Percentiles rank a stretch among this genome's conserved stretches.
These are phyloP conservation scores for Todus mexicanus DNA, from an alignment of 2,797 vertebrate genomes.

Conservation along the genomic window DNA sequence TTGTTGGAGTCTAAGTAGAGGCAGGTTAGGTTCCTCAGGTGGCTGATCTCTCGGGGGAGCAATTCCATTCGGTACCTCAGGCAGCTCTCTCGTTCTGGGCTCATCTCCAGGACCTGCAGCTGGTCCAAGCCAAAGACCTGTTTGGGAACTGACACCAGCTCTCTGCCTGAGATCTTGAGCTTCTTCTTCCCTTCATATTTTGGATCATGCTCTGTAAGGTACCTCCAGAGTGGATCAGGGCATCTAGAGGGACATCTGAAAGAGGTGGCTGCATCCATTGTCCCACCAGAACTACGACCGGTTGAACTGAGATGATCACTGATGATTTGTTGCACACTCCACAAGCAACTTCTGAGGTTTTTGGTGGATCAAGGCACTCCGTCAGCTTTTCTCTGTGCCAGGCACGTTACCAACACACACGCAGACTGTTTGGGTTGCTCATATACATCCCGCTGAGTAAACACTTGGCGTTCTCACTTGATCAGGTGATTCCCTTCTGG, in stretches of 20 bases:
- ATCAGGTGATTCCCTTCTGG: background rate
- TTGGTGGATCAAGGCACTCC: background rate
- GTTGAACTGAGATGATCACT: rapidly evolving
- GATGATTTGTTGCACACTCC: background rate
- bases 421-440: constrained; percentile 18
- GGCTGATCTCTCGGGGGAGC: constrained; percentile 44
- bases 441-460: constrained; percentile 19
- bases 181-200: constrained; percentile 36
- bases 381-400: background rate
- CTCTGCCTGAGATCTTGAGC: constrained; percentile 59
- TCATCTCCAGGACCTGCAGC: constrained; percentile 67
- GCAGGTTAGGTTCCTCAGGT: constrained; percentile 40
- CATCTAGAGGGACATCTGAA: background rate
- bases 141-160: background rate
- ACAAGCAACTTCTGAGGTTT: background rate
- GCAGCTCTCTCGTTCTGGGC: constrained; percentile 57
- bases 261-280: background rate
- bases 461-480: background rate
- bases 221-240: constrained; percentile 11
- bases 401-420: background rate
- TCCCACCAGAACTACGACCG: background rate
- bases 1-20: constrained; percentile 65
- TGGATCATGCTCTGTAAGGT: background rate
- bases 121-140: constrained; percentile 52
- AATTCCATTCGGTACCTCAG: constrained; percentile 42